phyloP scores from a whole-genome alignment of 2,888 invertebrate genomes.

The Ochropleura plecta region DNA sequence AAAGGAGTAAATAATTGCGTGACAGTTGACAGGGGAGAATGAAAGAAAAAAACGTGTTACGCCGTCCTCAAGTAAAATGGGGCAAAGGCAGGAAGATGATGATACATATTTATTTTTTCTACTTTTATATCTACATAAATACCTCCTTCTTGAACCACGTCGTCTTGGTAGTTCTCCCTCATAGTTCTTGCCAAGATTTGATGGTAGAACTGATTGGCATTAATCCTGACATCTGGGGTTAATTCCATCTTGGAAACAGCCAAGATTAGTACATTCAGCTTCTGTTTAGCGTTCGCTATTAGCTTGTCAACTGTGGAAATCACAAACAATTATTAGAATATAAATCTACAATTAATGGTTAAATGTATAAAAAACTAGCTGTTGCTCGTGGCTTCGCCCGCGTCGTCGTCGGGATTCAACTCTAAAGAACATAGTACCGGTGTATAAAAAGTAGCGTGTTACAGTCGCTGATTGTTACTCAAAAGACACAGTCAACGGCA shows the following conservation, averaged over 20 bases:
- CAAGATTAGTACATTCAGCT: slow-evolving; percentile 80
- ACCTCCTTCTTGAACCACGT: slow-evolving; percentile 85
- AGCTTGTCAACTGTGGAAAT: slow-evolving; percentile 82
- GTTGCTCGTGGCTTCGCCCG: too few relatives aligned
- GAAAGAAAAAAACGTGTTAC: too few relatives aligned
- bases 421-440: too few relatives aligned
- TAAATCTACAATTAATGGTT: neutral
- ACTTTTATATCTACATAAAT: neutral
- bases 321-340: neutral
- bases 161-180: slow-evolving; percentile 85
- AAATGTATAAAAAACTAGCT: neutral
- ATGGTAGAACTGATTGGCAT: slow-evolving; percentile 84
- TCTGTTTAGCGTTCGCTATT: slow-evolving; percentile 78
- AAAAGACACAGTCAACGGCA: too few relatives aligned
- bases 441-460: too few relatives aligned
- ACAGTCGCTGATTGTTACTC: too few relatives aligned
- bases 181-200: slow-evolving; percentile 83
- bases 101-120: too few relatives aligned
- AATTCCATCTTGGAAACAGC: slow-evolving; percentile 85
- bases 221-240: slow-evolving; percentile 74
- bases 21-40: too few relatives aligned
- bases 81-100: too few relatives aligned
- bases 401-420: too few relatives aligned
- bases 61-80: too few relatives aligned
- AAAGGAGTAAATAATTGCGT: too few relatives aligned